Evolutionary conservation across 92 coral and sea anemone species (phyloP).

Genomic region (Ricordea florida): DNA sequence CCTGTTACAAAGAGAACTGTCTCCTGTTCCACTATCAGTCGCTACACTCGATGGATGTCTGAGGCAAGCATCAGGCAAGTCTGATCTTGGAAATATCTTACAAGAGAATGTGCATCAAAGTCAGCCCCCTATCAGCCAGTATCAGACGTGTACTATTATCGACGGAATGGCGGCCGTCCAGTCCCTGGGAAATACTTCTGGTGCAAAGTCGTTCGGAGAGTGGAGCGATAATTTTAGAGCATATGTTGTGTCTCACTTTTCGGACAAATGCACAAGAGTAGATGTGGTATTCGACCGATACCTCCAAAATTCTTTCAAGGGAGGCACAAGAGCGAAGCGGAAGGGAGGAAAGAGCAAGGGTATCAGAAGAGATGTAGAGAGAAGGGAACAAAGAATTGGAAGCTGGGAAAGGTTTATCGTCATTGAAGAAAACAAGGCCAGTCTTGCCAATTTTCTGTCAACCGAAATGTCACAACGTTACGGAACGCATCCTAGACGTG

Average conservation of each 20-base stretch:
- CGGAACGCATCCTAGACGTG: too few relatives aligned
- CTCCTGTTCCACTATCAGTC: constrained; percentile 55
- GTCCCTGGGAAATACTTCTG: constrained; percentile 35
- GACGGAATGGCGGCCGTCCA: constrained; percentile 66
- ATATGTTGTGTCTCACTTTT: constrained; percentile 46
- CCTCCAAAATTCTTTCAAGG: constrained; percentile 61
- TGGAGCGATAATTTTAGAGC: constrained; percentile 58
- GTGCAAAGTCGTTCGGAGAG: constrained; percentile 67
- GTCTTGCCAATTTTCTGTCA: constrained; percentile 35
- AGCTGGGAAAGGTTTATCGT: constrained; percentile 59
- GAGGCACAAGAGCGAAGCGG: constrained; percentile 38
- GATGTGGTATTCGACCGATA: constrained; percentile 71
- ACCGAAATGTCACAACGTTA: constrained; percentile 22
- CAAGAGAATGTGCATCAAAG: constrained; percentile 1
- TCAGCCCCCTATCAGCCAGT: not conserved
- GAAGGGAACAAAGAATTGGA: constrained; percentile 53
- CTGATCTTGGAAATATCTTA: constrained; percentile 54
- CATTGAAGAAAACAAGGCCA: constrained; percentile 62
- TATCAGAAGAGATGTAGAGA: constrained; percentile 49
- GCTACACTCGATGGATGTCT: constrained; percentile 39
- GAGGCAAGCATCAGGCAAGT: constrained; percentile 45
- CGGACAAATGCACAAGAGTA: constrained; percentile 58
- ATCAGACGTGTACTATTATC: constrained; percentile 36
- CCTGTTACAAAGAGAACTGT: constrained; percentile 42
- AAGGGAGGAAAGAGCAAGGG: constrained; percentile 39